Percentiles rank a stretch among this genome's conserved stretches.
Evolutionary conservation across 2,888 invertebrate genomes (phyloP).

Genomic region (Lingula anatina): DNA sequence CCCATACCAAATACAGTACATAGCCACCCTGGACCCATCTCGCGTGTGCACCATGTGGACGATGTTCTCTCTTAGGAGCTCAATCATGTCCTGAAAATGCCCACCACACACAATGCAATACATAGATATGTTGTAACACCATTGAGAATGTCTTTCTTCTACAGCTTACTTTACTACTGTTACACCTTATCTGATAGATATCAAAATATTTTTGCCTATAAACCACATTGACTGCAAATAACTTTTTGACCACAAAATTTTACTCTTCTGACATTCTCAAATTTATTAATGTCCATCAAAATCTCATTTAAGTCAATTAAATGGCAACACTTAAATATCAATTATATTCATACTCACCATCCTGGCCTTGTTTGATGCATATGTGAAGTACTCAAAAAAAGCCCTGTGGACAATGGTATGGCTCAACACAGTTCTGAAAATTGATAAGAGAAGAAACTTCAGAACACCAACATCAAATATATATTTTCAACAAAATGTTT

Average conservation of each 20-base stretch:
- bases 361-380: conserved; percentile 57
- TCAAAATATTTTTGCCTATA: too few species aligned
- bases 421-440: conserved; percentile 50
- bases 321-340: too few species aligned
- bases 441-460: not conserved
- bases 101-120: too few species aligned
- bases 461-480: not conserved
- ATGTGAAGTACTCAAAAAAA: conserved; percentile 72
- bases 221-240: too few species aligned
- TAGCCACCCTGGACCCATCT: conserved; percentile 75
- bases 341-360: conserved; percentile 34
- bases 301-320: too few species aligned
- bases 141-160: too few species aligned
- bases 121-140: too few species aligned
- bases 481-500: not conserved
- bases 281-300: too few species aligned
- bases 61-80: conserved; percentile 65
- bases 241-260: too few species aligned
- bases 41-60: conserved; percentile 69
- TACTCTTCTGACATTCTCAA: too few species aligned
- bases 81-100: conserved; percentile 68
- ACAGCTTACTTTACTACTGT: too few species aligned
- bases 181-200: too few species aligned
- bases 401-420: conserved; percentile 73
- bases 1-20: conserved; percentile 83